phyloP scores from a whole-genome alignment of 2,888 invertebrate species.

The Euplagia quadripunctaria region DNA sequence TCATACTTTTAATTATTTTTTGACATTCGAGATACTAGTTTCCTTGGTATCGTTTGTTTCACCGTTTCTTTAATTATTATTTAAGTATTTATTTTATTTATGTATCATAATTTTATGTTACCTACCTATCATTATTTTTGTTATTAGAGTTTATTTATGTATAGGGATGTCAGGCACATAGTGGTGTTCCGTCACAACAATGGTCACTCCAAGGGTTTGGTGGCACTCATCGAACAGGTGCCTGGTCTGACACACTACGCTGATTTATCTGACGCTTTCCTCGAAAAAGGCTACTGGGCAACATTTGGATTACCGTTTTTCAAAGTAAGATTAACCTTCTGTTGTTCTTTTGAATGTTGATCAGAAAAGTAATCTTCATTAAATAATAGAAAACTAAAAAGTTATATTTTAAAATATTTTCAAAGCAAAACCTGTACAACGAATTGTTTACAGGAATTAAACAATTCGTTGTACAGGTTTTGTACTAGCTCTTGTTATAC shows the following conservation, averaged over 20 bases:
- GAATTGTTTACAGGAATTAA: neutral
- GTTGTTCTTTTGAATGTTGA: neutral
- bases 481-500: neutral
- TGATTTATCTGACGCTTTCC: slow-evolving; percentile 90
- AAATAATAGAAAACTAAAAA: too few species aligned
- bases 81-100: too few species aligned
- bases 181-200: slow-evolving; percentile 72
- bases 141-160: neutral
- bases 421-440: neutral
- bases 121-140: too few species aligned
- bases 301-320: slow-evolving; percentile 89
- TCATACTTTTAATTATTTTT: too few species aligned
- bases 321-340: slow-evolving; percentile 65
- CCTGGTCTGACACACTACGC: slow-evolving; percentile 89
- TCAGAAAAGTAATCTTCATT: neutral
- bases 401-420: too few species aligned
- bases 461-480: too few species aligned
- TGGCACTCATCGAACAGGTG: slow-evolving; percentile 93
- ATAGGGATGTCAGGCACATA: slow-evolving; percentile 76
- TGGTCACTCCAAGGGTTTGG: slow-evolving; percentile 77
- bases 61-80: too few species aligned
- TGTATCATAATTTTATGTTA: too few species aligned
- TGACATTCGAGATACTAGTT: too few species aligned
- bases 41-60: too few species aligned
- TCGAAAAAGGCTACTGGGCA: slow-evolving; percentile 90